A percentile compares a stretch with the other conserved stretches of the same genome.
These are phyloP conservation scores for Rhynchotus rufescens DNA, from an alignment of 2,797 vertebrate genomes.

Conservation along the genomic window DNA sequence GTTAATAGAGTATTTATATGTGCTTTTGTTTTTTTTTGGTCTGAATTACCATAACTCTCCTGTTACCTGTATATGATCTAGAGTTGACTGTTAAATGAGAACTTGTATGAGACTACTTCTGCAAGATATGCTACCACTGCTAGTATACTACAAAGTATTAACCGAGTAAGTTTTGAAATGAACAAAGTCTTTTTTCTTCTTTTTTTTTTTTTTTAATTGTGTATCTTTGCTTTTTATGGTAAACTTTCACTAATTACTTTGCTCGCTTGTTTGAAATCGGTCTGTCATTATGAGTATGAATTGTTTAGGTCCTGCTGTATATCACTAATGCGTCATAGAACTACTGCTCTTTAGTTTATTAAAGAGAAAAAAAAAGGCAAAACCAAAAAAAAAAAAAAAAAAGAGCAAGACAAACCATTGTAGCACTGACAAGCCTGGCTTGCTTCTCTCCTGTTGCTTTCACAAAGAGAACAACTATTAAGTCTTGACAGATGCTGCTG, in stretches of 20 bases:
- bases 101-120: slow-evolving; percentile 52
- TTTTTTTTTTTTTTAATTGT: neutral
- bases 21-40: slow-evolving; percentile 19
- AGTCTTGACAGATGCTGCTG: slow-evolving; percentile 32
- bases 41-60: slow-evolving; percentile 15
- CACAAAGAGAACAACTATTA: slow-evolving; percentile 20
- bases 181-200: slow-evolving; percentile 30
- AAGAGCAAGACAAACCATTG: neutral
- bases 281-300: neutral
- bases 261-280: slow-evolving; percentile 8
- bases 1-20: slow-evolving; percentile 69
- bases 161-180: slow-evolving; percentile 52
- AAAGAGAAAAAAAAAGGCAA: neutral
- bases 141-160: slow-evolving; percentile 54
- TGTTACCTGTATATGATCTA: slow-evolving; percentile 72
- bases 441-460: slow-evolving; percentile 52
- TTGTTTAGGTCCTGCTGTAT: slow-evolving; percentile 16
- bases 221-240: slow-evolving; percentile 49
- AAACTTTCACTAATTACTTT: slow-evolving; percentile 34
- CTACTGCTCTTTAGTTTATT: slow-evolving; percentile 55
- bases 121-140: slow-evolving; percentile 42
- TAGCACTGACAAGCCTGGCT: slow-evolving; percentile 38
- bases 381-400: neutral
- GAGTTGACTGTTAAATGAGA: slow-evolving; percentile 70
- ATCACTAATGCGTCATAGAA: slow-evolving; percentile 47